These are phyloP conservation scores for Ridgeia piscesae DNA, from an alignment of 1,140 invertebrate genomes.

Conservation along the genomic window DNA sequence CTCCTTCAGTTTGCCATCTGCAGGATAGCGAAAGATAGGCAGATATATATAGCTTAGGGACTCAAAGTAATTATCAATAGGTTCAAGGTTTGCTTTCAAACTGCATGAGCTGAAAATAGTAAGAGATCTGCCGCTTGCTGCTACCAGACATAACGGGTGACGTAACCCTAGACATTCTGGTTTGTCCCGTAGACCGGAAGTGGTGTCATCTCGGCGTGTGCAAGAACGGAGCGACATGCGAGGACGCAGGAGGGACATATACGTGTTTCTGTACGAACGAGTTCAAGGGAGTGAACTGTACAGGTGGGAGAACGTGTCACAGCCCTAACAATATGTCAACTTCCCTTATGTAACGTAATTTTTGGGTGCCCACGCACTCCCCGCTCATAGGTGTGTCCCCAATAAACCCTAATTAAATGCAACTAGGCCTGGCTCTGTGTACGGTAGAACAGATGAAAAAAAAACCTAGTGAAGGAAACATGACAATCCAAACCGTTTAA, in stretches of 20 bases:
- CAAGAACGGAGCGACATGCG: neutral
- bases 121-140: too few relatives aligned
- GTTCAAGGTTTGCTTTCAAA: too few relatives aligned
- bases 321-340: neutral
- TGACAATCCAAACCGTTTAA: too few relatives aligned
- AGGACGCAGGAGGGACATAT: neutral
- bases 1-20: too few relatives aligned
- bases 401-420: neutral
- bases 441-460: too few relatives aligned
- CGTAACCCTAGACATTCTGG: neutral
- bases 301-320: neutral
- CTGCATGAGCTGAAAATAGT: too few relatives aligned
- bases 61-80: too few relatives aligned
- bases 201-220: neutral
- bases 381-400: neutral
- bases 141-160: too few relatives aligned
- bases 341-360: neutral
- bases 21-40: too few relatives aligned
- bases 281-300: neutral
- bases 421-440: too few relatives aligned
- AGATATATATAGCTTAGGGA: too few relatives aligned
- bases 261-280: neutral
- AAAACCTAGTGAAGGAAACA: too few relatives aligned
- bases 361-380: neutral
- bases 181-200: neutral